A percentile compares a stretch with the other conserved stretches of the same genome.
Evolutionary conservation across 92 coral and sea anemone species (phyloP).

Genomic region (Epizoanthus ramosus): DNA sequence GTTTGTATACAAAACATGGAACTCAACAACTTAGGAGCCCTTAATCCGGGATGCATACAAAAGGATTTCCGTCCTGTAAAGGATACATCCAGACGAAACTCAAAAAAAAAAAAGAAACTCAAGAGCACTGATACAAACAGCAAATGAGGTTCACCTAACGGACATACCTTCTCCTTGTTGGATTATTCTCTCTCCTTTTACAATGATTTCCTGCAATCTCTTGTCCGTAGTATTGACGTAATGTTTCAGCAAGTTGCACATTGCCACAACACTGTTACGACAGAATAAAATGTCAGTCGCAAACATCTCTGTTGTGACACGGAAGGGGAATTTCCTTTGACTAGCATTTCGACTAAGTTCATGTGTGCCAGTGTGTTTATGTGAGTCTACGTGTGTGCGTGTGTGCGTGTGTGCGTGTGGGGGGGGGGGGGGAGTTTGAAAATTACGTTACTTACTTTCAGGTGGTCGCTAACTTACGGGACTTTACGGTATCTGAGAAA

Average conservation of each 20-base stretch:
- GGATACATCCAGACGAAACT: background rate
- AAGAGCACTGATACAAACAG: background rate
- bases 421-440: no score
- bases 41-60: no score
- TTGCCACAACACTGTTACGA: conserved; percentile 74
- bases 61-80: no score
- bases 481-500: no score
- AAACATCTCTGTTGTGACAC: background rate
- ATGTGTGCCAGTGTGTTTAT: no score
- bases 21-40: no score
- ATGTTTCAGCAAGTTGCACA: conserved; percentile 88
- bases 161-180: conserved; percentile 83
- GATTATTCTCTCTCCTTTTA: conserved; percentile 86
- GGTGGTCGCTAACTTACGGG: no score
- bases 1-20: no score
- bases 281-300: background rate
- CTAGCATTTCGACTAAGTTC: background rate
- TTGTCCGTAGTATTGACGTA: conserved; percentile 91
- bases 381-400: no score
- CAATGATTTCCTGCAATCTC: conserved; percentile 83
- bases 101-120: no score
- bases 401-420: no score
- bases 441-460: no score
- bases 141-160: background rate
- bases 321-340: background rate